A percentile compares a stretch with the other conserved stretches of the same genome.
Conservation (phyloP, 92 coral and sea anemone genomes). For the Virgularia gustaviana region DNA sequence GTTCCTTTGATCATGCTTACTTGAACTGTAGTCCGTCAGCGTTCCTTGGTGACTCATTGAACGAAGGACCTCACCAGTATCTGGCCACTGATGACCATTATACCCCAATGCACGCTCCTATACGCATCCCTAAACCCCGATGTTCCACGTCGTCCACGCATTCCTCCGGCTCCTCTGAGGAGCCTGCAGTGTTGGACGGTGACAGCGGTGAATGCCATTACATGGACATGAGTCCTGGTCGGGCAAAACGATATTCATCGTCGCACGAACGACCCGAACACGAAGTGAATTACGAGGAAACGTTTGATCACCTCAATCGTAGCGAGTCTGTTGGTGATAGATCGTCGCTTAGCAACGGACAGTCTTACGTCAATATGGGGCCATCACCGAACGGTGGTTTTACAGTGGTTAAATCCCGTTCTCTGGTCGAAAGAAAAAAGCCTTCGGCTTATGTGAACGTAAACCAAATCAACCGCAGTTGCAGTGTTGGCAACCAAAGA, state of each 20-base stretch:
- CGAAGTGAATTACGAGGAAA: not conserved
- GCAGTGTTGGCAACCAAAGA: not conserved
- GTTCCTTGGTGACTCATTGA: slow-evolving; percentile 10
- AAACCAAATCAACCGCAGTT: slow-evolving; percentile 6
- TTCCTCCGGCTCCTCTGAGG: slow-evolving; percentile 1
- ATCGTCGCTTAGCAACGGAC: not conserved
- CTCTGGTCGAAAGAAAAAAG: not conserved
- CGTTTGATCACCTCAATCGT: slow-evolving; percentile 23
- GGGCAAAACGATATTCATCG: not conserved
- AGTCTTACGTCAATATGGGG: slow-evolving; percentile 16
- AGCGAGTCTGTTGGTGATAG: not conserved
- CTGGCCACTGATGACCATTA: not conserved
- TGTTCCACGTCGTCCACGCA: no score
- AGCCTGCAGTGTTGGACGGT: not conserved
- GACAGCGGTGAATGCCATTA: not conserved
- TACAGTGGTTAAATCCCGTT: not conserved
- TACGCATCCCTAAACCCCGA: not conserved
- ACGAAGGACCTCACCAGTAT: not conserved
- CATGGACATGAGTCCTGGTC: slow-evolving; percentile 21
- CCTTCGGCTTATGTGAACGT: slow-evolving; percentile 10
- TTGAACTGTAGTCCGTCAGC: no score
- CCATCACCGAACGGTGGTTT: not conserved
- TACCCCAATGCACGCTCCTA: not conserved
- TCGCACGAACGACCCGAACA: not conserved
- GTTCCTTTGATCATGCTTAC: no score